phyloP scores from a whole-genome alignment of 2,797 vertebrate species.

The Gobio occitaniae region DNA sequence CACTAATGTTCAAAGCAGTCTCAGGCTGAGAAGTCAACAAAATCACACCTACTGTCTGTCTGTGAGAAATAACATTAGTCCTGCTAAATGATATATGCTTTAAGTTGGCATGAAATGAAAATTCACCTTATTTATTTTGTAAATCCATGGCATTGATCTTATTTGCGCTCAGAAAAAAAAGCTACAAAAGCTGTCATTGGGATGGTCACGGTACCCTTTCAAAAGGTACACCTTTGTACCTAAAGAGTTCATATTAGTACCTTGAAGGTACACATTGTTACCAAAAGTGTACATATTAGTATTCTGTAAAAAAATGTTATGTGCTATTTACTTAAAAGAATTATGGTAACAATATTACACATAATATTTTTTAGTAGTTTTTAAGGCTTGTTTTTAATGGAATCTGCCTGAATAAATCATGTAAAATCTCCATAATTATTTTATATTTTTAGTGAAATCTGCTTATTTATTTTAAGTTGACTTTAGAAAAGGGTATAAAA shows the following conservation, averaged over 20 bases:
- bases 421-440: too few relatives aligned
- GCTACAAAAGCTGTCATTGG: neutral
- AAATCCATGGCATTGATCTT: neutral
- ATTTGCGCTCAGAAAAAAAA: neutral
- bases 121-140: neutral
- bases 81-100: neutral
- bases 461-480: too few relatives aligned
- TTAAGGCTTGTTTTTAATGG: too few relatives aligned
- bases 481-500: too few relatives aligned
- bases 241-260: neutral
- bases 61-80: neutral
- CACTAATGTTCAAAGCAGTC: neutral
- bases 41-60: conserved; percentile 4
- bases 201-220: neutral
- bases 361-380: too few relatives aligned
- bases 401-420: too few relatives aligned
- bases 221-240: neutral
- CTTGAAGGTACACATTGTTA: neutral
- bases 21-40: neutral
- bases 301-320: too few relatives aligned
- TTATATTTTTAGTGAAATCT: too few relatives aligned
- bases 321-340: too few relatives aligned
- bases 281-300: too few relatives aligned
- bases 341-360: too few relatives aligned
- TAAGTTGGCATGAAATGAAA: neutral